Evolutionary conservation across 92 coral and sea anemone genomes (phyloP).

Genomic region (Blastomussa wellsi): DNA sequence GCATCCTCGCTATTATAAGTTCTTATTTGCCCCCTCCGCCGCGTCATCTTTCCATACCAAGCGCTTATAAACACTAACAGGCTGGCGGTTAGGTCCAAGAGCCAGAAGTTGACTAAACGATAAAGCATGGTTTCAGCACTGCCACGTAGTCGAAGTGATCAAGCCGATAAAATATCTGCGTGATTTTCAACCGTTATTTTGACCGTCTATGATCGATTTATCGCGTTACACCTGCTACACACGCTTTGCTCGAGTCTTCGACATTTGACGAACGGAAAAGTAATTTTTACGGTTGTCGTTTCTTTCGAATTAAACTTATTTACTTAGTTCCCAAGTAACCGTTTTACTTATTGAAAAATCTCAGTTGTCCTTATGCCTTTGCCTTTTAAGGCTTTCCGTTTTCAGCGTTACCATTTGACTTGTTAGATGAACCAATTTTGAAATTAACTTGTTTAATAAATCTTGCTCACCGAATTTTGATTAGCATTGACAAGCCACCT

Average conservation of each 20-base stretch:
- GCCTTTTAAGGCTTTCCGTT: background rate
- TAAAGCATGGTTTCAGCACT: constrained; percentile 12
- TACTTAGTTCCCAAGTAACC: background rate
- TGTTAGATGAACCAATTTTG: background rate
- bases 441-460: background rate
- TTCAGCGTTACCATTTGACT: background rate
- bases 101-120: constrained; percentile 39
- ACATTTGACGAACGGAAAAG: background rate
- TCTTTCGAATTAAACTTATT: background rate
- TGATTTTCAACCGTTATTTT: background rate
- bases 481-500: constrained; percentile 23
- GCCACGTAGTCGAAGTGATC: background rate
- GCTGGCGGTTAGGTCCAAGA: constrained; percentile 46
- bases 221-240: background rate
- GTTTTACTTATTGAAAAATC: background rate
- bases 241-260: background rate
- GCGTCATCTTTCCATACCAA: constrained; percentile 34
- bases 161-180: background rate
- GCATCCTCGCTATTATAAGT: background rate
- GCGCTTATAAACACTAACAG: constrained; percentile 48
- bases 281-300: background rate
- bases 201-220: background rate
- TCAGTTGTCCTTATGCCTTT: background rate
- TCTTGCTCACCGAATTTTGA: constrained; percentile 7
- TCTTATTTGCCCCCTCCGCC: background rate